Percentiles rank a stretch among this genome's conserved stretches.
Evolutionary conservation across 2,113 vertebrate species (phyloP).

Genomic region (Ptilorrhoa leucosticta): DNA sequence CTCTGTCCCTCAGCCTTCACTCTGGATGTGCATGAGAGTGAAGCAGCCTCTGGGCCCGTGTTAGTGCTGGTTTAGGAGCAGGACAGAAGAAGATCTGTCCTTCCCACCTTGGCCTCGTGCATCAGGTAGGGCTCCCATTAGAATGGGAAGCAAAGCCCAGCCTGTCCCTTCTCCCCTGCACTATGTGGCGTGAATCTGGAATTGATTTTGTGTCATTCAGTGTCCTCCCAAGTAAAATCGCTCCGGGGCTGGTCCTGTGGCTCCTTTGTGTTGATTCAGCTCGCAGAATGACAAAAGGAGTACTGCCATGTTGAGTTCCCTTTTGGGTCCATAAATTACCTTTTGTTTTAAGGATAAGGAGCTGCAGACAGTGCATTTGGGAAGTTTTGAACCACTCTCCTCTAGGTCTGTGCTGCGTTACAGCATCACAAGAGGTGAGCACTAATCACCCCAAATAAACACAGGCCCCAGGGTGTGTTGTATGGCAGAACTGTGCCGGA

Average conservation of each 20-base stretch:
- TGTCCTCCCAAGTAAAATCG: neutral
- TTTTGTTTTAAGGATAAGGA: neutral
- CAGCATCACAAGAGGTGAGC: neutral
- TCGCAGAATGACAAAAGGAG: neutral
- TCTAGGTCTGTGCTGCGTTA: neutral
- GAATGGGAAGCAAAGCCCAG: neutral
- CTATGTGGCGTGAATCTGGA: neutral
- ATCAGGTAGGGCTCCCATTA: neutral
- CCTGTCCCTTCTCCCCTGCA: neutral
- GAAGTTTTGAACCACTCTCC: neutral
- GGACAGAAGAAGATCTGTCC: neutral
- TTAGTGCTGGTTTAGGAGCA: neutral
- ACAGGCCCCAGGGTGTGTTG: neutral
- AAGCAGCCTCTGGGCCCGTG: neutral
- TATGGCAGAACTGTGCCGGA: neutral
- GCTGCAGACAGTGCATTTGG: neutral
- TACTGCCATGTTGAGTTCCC: neutral
- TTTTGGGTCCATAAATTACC: neutral
- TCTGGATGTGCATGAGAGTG: neutral
- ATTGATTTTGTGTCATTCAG: neutral
- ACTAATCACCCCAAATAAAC: neutral
- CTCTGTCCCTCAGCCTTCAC: neutral
- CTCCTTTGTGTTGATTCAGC: neutral
- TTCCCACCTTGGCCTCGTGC: neutral
- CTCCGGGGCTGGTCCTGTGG: neutral